phyloP scores from a whole-genome alignment of 2,888 invertebrate species.

The Drosophila borborema region DNA sequence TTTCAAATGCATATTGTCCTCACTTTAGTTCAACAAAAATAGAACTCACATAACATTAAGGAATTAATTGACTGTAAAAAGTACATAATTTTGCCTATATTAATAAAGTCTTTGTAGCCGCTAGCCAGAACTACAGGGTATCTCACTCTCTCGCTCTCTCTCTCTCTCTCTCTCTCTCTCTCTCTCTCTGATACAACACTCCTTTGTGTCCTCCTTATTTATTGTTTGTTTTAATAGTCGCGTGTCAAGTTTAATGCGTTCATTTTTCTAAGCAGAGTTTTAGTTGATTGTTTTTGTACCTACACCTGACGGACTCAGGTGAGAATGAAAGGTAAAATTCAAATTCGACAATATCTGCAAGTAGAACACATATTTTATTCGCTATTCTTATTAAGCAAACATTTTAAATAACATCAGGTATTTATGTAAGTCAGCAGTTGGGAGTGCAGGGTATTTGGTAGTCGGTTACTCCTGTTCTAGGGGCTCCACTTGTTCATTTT shows the following conservation, averaged over 20 bases:
- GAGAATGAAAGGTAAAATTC: background rate
- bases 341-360: background rate
- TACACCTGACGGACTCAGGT: background rate
- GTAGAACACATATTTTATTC: too few species aligned
- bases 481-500: background rate
- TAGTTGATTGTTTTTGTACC: slow-evolving; percentile 44
- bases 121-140: background rate
- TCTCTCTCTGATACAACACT: background rate
- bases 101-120: background rate
- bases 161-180: too few species aligned
- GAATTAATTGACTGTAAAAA: background rate
- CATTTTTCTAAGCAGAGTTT: slow-evolving; percentile 67
- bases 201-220: background rate
- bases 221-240: slow-evolving; percentile 61
- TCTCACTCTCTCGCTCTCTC: background rate
- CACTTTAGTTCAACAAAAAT: background rate
- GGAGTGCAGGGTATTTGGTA: background rate
- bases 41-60: background rate
- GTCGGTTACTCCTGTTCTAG: background rate
- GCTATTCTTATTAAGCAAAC: background rate
- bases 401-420: background rate
- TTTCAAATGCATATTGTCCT: background rate
- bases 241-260: slow-evolving; percentile 76
- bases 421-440: background rate
- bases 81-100: background rate